Conservation (phyloP, 2,797 vertebrate genomes). For the Crenichthys baileyi region DNA sequence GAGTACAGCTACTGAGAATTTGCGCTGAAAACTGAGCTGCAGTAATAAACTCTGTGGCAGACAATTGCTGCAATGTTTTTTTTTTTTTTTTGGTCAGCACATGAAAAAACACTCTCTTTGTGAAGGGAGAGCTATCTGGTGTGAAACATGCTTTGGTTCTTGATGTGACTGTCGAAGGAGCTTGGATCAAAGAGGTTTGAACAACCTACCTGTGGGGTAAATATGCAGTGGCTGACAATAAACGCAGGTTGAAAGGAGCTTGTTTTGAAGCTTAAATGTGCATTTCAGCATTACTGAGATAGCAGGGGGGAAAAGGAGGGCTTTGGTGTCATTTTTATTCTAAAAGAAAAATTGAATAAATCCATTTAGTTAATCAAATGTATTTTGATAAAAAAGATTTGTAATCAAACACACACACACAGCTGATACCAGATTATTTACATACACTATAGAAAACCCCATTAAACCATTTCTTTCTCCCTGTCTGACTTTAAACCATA, state of each 20-base stretch:
- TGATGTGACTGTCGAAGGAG: conserved; percentile 49
- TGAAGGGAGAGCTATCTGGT: conserved; percentile 37
- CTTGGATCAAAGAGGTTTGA: conserved; percentile 60
- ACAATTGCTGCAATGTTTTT: conserved; percentile 57
- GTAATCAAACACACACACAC: neutral
- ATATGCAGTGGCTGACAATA: conserved; percentile 50
- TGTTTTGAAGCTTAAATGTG: conserved; percentile 35
- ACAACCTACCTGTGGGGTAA: conserved; percentile 43
- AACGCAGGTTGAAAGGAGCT: conserved; percentile 29
- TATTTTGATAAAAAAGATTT: neutral
- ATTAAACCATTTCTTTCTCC: neutral
- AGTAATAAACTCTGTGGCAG: conserved; percentile 50
- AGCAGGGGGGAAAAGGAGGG: conserved; percentile 13
- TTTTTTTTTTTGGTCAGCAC: conserved; percentile 44
- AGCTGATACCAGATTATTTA: neutral
- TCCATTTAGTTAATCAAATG: neutral
- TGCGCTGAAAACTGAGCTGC: conserved; percentile 41
- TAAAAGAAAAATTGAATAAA: conserved; percentile 8
- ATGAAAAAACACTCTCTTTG: conserved; percentile 41
- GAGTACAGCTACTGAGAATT: conserved; percentile 25
- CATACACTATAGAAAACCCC: neutral
- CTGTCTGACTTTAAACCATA: neutral
- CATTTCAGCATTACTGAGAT: conserved; percentile 27
- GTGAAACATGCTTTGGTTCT: conserved; percentile 57
- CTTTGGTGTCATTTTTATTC: conserved; percentile 14